phyloP scores from a whole-genome alignment of 2,888 invertebrate species.

The Neelides folsomi region DNA sequence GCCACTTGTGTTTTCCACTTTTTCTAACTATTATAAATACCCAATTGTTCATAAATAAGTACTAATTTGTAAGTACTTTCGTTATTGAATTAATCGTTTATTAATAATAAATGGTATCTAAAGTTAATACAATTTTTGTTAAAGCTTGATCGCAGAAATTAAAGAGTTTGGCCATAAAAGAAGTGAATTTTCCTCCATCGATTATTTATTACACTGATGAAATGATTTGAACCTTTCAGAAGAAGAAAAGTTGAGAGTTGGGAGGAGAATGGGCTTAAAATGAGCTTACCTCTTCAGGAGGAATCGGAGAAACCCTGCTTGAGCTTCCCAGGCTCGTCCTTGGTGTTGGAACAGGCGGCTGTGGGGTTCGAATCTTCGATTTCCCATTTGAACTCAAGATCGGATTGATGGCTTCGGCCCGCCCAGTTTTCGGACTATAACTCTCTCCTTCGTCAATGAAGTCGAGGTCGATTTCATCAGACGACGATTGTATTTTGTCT shows the following conservation, averaged over 20 bases:
- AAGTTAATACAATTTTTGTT: not conserved
- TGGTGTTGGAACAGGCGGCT: conserved; percentile 31
- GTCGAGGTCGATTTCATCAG: conserved; percentile 18
- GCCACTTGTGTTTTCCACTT: too few relatives aligned
- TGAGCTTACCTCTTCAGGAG: conserved; percentile 28
- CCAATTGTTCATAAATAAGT: too few relatives aligned
- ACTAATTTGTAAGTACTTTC: too few relatives aligned
- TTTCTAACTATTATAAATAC: too few relatives aligned
- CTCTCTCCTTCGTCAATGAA: conserved; percentile 16
- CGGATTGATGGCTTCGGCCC: conserved; percentile 23
- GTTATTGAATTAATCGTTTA: too few relatives aligned
- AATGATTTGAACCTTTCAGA: conserved; percentile 27
- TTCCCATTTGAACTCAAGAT: conserved; percentile 13
- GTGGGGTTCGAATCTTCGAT: not conserved
- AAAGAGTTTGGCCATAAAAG: not conserved
- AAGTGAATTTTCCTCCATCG: too few relatives aligned
- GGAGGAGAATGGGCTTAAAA: conserved; percentile 4
- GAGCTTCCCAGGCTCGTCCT: conserved; percentile 25
- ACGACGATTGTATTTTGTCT: conserved; percentile 12
- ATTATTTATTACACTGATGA: conserved; percentile 21
- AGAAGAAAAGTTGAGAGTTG: conserved; percentile 5
- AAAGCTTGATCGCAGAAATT: not conserved
- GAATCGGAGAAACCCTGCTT: conserved; percentile 18
- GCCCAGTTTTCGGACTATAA: not conserved
- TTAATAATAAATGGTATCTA: not conserved